Conservation (phyloP, 2,113 vertebrate genomes). For the Oxyruncus cristatus region DNA sequence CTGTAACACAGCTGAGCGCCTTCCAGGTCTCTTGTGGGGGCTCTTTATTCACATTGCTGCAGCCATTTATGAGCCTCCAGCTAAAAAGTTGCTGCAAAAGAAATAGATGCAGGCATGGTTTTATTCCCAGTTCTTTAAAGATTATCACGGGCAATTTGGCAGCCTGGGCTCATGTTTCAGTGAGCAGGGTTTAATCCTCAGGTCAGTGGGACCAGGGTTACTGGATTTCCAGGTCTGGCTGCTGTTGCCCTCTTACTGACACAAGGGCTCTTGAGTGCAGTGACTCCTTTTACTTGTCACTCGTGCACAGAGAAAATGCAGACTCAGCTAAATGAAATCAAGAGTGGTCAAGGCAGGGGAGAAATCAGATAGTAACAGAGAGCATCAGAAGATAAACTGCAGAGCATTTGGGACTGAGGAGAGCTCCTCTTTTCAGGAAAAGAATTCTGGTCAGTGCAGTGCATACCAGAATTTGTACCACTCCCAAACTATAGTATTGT, state of each 20-base stretch:
- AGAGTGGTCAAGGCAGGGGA: not conserved
- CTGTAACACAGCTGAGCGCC: accelerated
- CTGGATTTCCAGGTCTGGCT: not conserved
- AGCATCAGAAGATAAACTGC: not conserved
- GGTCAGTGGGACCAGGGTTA: not conserved
- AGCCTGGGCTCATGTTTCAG: not conserved
- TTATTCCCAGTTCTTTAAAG: not conserved
- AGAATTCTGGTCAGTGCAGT: not conserved
- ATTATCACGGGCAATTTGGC: not conserved
- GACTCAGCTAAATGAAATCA: not conserved
- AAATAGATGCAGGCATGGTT: not conserved
- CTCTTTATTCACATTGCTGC: not conserved
- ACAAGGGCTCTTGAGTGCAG: accelerated
- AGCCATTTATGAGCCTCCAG: not conserved
- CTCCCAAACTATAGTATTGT: accelerated
- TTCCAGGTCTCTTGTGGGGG: not conserved
- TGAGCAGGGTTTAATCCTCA: not conserved
- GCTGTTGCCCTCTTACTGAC: accelerated
- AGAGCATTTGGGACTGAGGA: not conserved
- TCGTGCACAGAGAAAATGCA: not conserved
- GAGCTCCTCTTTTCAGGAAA: not conserved
- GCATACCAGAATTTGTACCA: not conserved
- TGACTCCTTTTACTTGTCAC: not conserved
- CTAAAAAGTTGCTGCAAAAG: not conserved
- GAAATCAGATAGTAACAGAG: not conserved